Evolutionary conservation across 2,797 vertebrate species (phyloP), one percentile per base, ranked within the genome.

Genomic region (Erpetoichthys calabaricus): DNA sequence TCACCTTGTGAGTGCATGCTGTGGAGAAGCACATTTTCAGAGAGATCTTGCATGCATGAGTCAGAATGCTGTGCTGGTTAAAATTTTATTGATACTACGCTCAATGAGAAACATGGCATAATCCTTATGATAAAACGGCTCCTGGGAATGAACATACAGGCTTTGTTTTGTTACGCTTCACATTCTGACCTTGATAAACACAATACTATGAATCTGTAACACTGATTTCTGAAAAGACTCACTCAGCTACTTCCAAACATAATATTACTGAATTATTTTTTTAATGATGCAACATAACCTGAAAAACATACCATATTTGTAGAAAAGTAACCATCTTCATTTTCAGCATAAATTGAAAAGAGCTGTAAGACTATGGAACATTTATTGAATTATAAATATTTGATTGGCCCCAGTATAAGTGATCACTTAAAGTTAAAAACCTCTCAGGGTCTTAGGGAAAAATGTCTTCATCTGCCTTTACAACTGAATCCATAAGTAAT

Each of bases 1-100:
- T 88, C 83, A 85, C 83, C 86, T 86, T 88, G 84, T 58, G 67
- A 75, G 70, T 74, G 72, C 76, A 70, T 68, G 71, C 44, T 42
- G 56, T 7, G 45, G 51, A 60, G 51, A 45, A 51, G 45, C 50
- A 8, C 47, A 44, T 54, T 25, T 54, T 54, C 53, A 54, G 41
- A 51, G 9, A 51, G 50, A 51, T 51, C 9, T 6, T 25, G 42
- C 53, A 6, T 8, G 5, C 53, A 42, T 8, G 6, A 47, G 47
- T 9, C 47, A 9, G 47, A 47, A 8, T 7, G 5, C 41, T 54
- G 53, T 42, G 44, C 44, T 42, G 53, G 53, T 54, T 54, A 54
- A 54, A 25, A 54, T 54, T 3, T 3, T 54, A 54, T 43, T 54
- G 41, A 54, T 54, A 54, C 47, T n/a, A 49, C 25, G 53, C 41